Percentiles rank a stretch among this genome's conserved stretches.
Conservation (phyloP, 2,888 invertebrate species). For the Papilio protenor region DNA sequence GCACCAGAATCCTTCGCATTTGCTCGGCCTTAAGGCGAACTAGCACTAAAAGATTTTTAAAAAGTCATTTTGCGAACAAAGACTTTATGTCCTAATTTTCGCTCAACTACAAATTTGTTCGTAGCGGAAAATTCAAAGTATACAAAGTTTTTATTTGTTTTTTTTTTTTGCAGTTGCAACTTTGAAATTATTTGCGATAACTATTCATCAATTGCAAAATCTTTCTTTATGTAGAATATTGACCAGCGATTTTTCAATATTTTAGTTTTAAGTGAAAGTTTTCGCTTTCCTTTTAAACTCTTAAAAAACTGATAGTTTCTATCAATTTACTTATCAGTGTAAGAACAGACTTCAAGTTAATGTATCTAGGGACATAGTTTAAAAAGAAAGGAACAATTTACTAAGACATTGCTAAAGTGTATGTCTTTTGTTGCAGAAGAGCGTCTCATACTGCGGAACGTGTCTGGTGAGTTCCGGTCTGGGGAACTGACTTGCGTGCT, state of each 20-base stretch:
- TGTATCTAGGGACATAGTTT: background rate
- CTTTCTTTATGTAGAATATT: background rate
- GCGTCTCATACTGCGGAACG: slow-evolving; percentile 79
- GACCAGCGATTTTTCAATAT: background rate
- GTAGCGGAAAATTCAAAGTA: slow-evolving; percentile 20
- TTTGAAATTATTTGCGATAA: background rate
- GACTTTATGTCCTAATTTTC: slow-evolving; percentile 36
- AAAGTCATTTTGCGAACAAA: slow-evolving; percentile 34
- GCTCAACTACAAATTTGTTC: slow-evolving; percentile 19
- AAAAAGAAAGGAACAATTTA: background rate
- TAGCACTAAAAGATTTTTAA: slow-evolving; percentile 32
- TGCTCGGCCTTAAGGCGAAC: slow-evolving; percentile 35
- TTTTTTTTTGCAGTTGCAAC: slow-evolving; percentile 11
- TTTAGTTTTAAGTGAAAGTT: background rate
- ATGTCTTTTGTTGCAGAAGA: slow-evolving; percentile 72
- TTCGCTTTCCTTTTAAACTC: background rate
- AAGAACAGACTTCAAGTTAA: too few species aligned
- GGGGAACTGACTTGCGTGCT: slow-evolving; percentile 89
- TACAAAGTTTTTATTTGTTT: slow-evolving; percentile 5
- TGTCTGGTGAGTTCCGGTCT: slow-evolving; percentile 86
- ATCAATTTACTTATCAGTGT: too few species aligned
- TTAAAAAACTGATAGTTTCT: too few species aligned
- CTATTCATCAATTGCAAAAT: background rate
- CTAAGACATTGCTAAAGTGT: slow-evolving; percentile 8
- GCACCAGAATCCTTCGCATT: slow-evolving; percentile 34